phyloP scores from a whole-genome alignment of 2,888 invertebrate genomes.

The Priocnemis perturbator region DNA sequence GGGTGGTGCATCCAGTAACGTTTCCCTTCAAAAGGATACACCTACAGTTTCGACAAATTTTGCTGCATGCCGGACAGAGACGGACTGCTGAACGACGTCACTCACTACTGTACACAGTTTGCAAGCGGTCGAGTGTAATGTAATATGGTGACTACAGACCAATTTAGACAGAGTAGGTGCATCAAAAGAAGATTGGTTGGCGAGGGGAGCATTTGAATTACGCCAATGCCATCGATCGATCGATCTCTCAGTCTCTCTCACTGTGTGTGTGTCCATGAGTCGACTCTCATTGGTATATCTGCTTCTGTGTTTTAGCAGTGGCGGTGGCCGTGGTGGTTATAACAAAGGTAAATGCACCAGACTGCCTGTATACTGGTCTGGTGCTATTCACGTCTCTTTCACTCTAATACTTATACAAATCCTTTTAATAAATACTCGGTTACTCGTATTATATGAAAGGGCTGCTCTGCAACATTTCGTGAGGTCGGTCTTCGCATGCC shows the following conservation, averaged over 20 bases:
- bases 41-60: conserved; percentile 1
- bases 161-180: conserved; percentile 78
- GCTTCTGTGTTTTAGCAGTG: conserved; percentile 93
- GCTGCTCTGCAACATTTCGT: conserved; percentile 65
- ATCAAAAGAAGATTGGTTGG: conserved; percentile 77
- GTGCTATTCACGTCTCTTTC: conserved; percentile 82
- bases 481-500: conserved; percentile 32
- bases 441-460: conserved; percentile 74
- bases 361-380: conserved; percentile 80
- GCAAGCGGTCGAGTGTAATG: conserved; percentile 37
- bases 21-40: no score
- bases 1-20: no score
- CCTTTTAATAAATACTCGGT: conserved; percentile 67
- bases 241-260: conserved; percentile 67
- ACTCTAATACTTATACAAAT: conserved; percentile 73
- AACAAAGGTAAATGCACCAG: conserved; percentile 96
- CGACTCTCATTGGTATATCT: conserved; percentile 84
- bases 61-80: conserved; percentile 49
- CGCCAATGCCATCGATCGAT: conserved; percentile 76
- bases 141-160: conserved; percentile 73
- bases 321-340: conserved; percentile 96
- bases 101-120: conserved; percentile 11
- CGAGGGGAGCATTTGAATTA: conserved; percentile 77
- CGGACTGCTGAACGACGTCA: conserved; percentile 40
- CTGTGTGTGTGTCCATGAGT: conserved; percentile 76